Base-by-base conservation (phyloP, 1,140 invertebrate genomes). In the Hormaphis cornu region DNA sequence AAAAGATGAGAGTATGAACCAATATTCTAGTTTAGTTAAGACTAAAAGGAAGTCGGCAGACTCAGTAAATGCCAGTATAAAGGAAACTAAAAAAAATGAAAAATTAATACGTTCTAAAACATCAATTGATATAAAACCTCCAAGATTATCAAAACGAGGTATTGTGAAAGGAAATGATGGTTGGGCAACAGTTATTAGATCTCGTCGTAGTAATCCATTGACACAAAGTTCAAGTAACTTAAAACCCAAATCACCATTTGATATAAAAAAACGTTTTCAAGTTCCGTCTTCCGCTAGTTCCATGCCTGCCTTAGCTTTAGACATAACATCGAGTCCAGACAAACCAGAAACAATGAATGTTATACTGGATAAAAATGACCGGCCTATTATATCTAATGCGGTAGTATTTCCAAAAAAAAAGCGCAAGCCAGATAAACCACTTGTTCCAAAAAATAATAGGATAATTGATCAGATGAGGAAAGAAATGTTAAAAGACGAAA, bases 121-220 rank as follows among this genome's bases (percentile, higher is more conserved):
- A 18, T 71, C 70, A 24, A 66, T 66, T 42, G 70, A 71, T 50
- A 37, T 71, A 24, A 71, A 71, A 54, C 5, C 20, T 10, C 33
- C 44, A 35, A 59, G 35, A 40, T 3, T 50, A 1, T 50, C 44
- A 4, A 50, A 66, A 30, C 56, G 70, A 28, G 56, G 70, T 30
- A 71, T 59, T 12, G 18, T 61, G 0, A 71, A 71, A 33, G 70
- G 59, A 42, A 71, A 40, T 26, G 80, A 85, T 70, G 86, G 85
- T 3, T 87, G 85, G 86, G 85, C 86, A 77, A 86, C 82, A 9
- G 86, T 87, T 0, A 79, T 83, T 52, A 22, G 50, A 53, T 72
- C 72, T 22, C 42, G 72, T 12, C 56, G 72, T n/a, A 66, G 56
- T 16, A 70, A 70, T 69, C 70, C 63, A 46, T 53, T 72, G 37